Evolutionary conservation across 2,888 invertebrate genomes (phyloP), one percentile per base, ranked within the genome.

Genomic region (Eupithecia abbreviata): DNA sequence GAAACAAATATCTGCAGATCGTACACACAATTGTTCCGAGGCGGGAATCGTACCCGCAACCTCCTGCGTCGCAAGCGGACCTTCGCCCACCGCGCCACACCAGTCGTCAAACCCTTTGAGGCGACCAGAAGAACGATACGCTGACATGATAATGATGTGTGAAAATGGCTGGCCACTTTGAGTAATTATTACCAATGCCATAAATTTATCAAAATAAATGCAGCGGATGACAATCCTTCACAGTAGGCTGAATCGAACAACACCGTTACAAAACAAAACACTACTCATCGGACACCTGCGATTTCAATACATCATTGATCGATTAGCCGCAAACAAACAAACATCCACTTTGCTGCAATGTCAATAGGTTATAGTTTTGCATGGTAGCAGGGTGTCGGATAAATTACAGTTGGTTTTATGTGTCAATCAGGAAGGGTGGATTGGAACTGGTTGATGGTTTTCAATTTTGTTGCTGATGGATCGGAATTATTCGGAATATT

Each of bases 241-340:
- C 80, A 89, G 89, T 85, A 82, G 82, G 79, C 79, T 58, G 62
- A 47, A 70, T 65, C 80, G 84, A 62, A 62, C 84, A 85, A 83
- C 85, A 0, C 85, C 83, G 85, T 76, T 82, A 79, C 80, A 85
- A 83, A 93, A 92, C 62, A 18, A 92, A 91, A 90, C 89, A 89
- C 88, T 86, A 90, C 89, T 94, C 94, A 94, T 87, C 85, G 89
- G 89, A 93, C 94, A 95, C 94, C 94, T 95, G 94, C 93, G 89
- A 92, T 91, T 90, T 90, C 89, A 90, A 93, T 90, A 87, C 88
- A 89, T 91, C 89, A 90, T 89, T 90, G 90, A 92, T 93, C 90
- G 92, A 93, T 94, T 93, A 87, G 89, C 87, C 87, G 87, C 78
- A 18, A 18, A 7, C 13, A 70, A 13, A 15, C n/a, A 7, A 84